Evolutionary conservation across 2,797 vertebrate genomes (phyloP), one percentile per base, ranked within the genome.

Genomic region (Silurus lanzhouensis): DNA sequence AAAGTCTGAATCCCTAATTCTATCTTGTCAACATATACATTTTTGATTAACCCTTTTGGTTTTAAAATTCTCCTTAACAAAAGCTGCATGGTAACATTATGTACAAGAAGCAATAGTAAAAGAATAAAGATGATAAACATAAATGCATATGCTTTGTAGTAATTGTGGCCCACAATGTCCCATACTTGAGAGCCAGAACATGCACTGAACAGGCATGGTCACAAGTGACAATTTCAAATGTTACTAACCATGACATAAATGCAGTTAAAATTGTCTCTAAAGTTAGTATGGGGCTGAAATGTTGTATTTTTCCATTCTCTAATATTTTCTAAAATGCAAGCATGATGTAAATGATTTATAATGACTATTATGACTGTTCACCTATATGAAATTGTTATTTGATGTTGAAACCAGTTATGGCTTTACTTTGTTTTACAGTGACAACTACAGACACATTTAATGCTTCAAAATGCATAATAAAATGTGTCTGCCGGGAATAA

Each of bases 401-500:
- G 3, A 8, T 27, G 55, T 19, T 27, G 14, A 19, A 57, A 75
- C 48, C n/a, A 75, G 10, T 27, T 57, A 55, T 55, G 6, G 15
- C 46, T 55, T 52, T 74, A 74, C 22, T 55, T 27, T 27, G 64
- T 15, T 44, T 70, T 38, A 20, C 15, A 38, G 25, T 31, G 22
- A 74, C n/a, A n/a, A 55, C 3, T 46, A 46, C 3, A 46, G 20
- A 27, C 64, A 14, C 38, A 44, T 52, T 14, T 77, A 60, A 25
- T 19, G 15, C 25, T 57, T 79, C 8, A 63, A 75, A 79, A 61
- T 80, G 38, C 55, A 1, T 58, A 77, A 31, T 64, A 19, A 61
- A 63, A 14, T 61, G 31, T 66, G 79, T 80, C 22, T 64, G 22
- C 78, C 48, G 22, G 14, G 60, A 66, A 80, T 64, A 80, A 48